A percentile compares a stretch with the other conserved stretches of the same genome.
Evolutionary conservation across 2,888 invertebrate genomes (phyloP).

Genomic region (Diploptera punctata): DNA sequence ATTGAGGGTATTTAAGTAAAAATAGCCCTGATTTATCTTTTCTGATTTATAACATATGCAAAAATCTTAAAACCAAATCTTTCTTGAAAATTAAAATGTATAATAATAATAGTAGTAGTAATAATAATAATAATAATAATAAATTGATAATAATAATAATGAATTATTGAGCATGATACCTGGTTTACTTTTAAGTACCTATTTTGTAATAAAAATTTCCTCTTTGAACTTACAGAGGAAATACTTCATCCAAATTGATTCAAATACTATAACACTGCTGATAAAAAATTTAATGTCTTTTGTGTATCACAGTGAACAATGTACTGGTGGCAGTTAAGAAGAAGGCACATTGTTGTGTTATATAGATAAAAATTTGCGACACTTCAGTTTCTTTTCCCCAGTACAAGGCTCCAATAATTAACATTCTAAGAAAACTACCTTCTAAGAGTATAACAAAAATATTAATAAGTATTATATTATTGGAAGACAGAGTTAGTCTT

Average conservation of each 20-base stretch:
- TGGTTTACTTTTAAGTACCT: slow-evolving; percentile 18
- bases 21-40: background rate
- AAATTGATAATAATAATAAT: too few relatives aligned
- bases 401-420: slow-evolving; percentile 23
- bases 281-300: slow-evolving; percentile 20
- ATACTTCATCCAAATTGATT: background rate
- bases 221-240: background rate
- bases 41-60: too few relatives aligned
- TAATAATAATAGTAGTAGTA: too few relatives aligned
- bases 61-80: too few relatives aligned
- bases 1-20: background rate
- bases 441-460: slow-evolving; percentile 6
- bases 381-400: background rate
- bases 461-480: slow-evolving; percentile 2
- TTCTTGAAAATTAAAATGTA: too few relatives aligned
- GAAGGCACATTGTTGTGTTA: background rate
- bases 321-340: background rate
- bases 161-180: slow-evolving; percentile 14
- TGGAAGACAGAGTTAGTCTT: slow-evolving; percentile 32
- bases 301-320: slow-evolving; percentile 23
- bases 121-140: too few relatives aligned
- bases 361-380: background rate
- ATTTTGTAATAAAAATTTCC: slow-evolving; percentile 6
- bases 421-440: slow-evolving; percentile 5
- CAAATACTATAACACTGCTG: background rate